Evolutionary conservation across 2,113 vertebrate species (phyloP).

Genomic region (Candoia aspera): DNA sequence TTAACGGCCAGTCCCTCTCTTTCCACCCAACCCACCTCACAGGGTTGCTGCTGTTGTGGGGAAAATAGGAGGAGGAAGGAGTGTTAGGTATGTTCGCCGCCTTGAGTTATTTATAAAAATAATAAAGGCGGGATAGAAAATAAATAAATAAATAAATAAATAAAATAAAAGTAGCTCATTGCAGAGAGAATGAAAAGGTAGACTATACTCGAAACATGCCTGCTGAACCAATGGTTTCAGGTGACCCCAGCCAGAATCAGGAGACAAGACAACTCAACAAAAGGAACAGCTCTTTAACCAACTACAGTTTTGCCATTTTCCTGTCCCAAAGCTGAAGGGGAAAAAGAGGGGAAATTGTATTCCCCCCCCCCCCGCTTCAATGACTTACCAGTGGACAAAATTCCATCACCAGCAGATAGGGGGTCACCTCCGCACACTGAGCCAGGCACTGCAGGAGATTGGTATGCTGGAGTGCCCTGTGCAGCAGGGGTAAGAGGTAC

Average conservation of each 20-base stretch:
- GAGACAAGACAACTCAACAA: not conserved
- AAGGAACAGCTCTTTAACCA: not conserved
- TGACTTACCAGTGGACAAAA: slow-evolving; percentile 93
- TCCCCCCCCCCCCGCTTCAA: not conserved
- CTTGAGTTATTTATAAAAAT: no score
- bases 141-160: no score
- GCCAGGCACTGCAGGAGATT: slow-evolving; percentile 93
- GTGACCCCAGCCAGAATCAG: not conserved
- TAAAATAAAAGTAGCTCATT: not conserved
- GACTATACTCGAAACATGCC: not conserved
- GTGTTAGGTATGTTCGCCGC: no score
- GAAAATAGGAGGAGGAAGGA: no score
- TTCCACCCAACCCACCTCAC: no score
- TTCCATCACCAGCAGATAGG: slow-evolving; percentile 96
- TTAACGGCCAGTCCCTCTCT: no score
- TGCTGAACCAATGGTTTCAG: not conserved
- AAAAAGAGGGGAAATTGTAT: accelerated
- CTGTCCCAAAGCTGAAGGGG: not conserved
- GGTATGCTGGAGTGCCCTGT: slow-evolving; percentile 87
- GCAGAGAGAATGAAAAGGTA: not conserved
- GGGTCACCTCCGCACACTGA: slow-evolving; percentile 90
- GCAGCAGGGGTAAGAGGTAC: not conserved
- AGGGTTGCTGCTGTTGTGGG: no score
- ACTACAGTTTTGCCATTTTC: not conserved
- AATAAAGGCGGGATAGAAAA: no score